Percentiles rank a stretch among this genome's conserved stretches.
Evolutionary conservation across 2,888 invertebrate species (phyloP).

Genomic region (Tipula helvola): DNA sequence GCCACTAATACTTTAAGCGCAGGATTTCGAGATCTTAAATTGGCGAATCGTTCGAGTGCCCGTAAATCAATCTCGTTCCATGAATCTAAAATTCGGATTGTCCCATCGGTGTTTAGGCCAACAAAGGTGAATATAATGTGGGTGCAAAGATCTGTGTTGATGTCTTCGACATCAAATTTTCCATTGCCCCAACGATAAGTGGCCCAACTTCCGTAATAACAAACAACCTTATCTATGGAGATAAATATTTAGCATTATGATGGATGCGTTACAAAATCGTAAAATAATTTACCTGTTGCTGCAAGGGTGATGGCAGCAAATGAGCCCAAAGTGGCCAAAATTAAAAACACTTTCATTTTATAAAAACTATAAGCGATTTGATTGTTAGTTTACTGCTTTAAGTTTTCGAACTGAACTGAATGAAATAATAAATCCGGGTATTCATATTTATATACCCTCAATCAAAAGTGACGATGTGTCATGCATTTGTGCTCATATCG

Average conservation of each 20-base stretch:
- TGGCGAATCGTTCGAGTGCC: slow-evolving; percentile 33
- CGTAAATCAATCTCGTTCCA: slow-evolving; percentile 37
- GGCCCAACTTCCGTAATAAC: slow-evolving; percentile 61
- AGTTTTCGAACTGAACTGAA: background rate
- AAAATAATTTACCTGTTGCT: background rate
- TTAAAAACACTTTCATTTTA: background rate
- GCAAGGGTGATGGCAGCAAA: background rate
- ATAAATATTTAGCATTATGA: background rate
- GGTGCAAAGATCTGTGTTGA: slow-evolving; percentile 51
- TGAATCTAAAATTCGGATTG: slow-evolving; percentile 40
- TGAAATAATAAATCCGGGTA: background rate
- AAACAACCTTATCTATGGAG: slow-evolving; percentile 42
- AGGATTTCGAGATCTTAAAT: slow-evolving; percentile 34
- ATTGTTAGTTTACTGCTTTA: background rate
- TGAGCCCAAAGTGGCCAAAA: background rate
- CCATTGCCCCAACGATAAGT: slow-evolving; percentile 47
- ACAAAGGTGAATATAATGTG: slow-evolving; percentile 56
- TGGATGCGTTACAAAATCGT: background rate
- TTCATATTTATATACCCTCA: background rate
- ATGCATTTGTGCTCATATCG: background rate
- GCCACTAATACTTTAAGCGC: slow-evolving; percentile 37
- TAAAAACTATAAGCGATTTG: background rate
- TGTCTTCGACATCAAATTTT: slow-evolving; percentile 45
- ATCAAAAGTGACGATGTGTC: background rate
- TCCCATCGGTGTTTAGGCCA: slow-evolving; percentile 41